These are phyloP conservation scores for Platyrinchus mystaceus DNA, from an alignment of 2,797 vertebrate species.

Conservation along the genomic window DNA sequence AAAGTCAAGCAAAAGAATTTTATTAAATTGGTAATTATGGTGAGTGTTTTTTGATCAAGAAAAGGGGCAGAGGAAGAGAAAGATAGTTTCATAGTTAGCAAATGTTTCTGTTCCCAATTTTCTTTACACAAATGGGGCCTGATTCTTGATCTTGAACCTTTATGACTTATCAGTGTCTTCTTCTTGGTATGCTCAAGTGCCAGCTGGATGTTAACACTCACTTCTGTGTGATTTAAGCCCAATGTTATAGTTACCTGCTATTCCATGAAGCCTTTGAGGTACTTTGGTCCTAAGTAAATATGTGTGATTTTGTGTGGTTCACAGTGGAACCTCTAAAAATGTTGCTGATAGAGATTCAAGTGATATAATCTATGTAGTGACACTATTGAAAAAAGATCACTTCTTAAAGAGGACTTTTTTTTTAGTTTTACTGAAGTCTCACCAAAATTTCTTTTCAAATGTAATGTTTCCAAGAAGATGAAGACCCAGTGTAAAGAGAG, in stretches of 20 bases:
- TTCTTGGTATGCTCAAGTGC: neutral
- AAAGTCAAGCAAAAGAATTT: conserved; percentile 53
- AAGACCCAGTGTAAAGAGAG: neutral
- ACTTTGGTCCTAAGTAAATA: neutral
- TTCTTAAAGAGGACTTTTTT: neutral
- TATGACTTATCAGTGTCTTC: neutral
- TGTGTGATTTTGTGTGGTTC: neutral
- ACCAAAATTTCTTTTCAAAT: neutral
- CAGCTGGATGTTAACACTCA: neutral
- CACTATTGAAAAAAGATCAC: neutral
- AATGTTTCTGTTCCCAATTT: conserved; percentile 42
- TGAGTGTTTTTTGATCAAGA: conserved; percentile 69
- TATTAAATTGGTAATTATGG: conserved; percentile 62
- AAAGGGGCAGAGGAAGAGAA: conserved; percentile 26
- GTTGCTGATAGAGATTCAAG: neutral
- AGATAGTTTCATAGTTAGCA: conserved; percentile 52
- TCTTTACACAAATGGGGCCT: neutral
- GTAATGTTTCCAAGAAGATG: neutral
- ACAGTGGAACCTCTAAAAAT: neutral
- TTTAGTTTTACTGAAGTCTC: neutral
- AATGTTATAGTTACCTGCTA: neutral
- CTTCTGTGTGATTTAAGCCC: neutral
- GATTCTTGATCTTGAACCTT: neutral
- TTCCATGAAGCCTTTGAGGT: neutral
- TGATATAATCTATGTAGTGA: neutral